Evolutionary conservation across 2,113 vertebrate species (phyloP), one percentile per base, ranked within the genome.

Genomic region (Micromys minutus): DNA sequence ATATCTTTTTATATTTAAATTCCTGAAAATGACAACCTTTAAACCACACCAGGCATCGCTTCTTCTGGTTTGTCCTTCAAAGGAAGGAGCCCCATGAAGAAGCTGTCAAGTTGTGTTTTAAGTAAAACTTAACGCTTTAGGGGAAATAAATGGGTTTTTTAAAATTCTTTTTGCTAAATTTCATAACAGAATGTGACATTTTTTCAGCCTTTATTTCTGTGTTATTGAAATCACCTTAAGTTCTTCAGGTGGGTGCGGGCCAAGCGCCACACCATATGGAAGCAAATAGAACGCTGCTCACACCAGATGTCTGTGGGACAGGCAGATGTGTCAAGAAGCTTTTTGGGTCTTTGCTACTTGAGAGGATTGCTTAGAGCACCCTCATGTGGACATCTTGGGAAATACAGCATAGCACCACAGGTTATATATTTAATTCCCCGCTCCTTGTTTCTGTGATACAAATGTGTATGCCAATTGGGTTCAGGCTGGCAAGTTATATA

Each of bases 71-170:
- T 74, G 26, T 55, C 86, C 31, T 84, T 92, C n/a, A 92, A 90
- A 90, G 52, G 71, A 42, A 19, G 29, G 83, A 57, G 31, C 79
- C 89, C 21, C 42, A 31, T 47, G 31, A 80, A 89, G 42, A 85
- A 76, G 57, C 52, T 83, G 16, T 72, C 71, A 90, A 31, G 39
- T 88, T 15, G 17, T 91, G 11, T 63, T 90, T 95, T 91, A 94
- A 93, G 76, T 94, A 76, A 91, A 87, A n/a, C 7, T 76, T 91
- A 83, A 86, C 3, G 22, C 47, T 63, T 92, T 90, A n/a, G 75
- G 74, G 74, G 89, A 42, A 88, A 94, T 17, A 16, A 84, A 36
- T 5, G 24, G 1, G 15, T 5, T 92, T 91, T n/a, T 67, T 72
- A 77, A 63, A 57, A 42, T 29, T 61, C 36, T 83, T 83, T 83